Conservation (phyloP, 2,888 invertebrate genomes). For the Zaprionus bogoriensis region DNA sequence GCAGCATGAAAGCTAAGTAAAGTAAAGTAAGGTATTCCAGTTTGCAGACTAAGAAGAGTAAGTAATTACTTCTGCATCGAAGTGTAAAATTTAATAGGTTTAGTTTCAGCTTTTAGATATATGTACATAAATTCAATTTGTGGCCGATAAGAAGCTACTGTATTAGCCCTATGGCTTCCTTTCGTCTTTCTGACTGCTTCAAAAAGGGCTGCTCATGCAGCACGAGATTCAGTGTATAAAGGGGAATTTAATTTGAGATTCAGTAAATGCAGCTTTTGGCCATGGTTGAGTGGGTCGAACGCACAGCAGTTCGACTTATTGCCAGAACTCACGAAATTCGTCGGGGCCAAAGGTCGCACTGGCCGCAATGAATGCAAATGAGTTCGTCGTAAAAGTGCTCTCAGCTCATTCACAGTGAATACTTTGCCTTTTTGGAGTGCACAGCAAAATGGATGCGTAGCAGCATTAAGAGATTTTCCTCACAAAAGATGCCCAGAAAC, state of each 20-base stretch:
- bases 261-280: neutral
- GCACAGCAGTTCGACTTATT: neutral
- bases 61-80: no score
- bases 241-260: conserved; percentile 4
- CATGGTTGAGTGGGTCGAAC: neutral
- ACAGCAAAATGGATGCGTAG: conserved; percentile 15
- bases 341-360: conserved; percentile 8
- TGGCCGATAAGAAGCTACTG: no score
- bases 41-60: no score
- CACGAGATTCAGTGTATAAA: no score
- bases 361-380: conserved; percentile 26
- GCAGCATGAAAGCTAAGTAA: neutral
- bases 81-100: no score
- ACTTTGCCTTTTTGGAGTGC: conserved; percentile 23
- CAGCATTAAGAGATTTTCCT: conserved; percentile 13
- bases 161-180: no score
- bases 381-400: conserved; percentile 5
- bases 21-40: no score
- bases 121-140: no score
- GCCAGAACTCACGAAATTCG: neutral
- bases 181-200: no score
- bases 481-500: conserved; percentile 1
- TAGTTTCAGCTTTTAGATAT: no score
- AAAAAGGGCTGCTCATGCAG: no score
- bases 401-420: conserved; percentile 9